Evolutionary conservation across 2,797 vertebrate species (phyloP).

Genomic region (Lacerta viridis): DNA sequence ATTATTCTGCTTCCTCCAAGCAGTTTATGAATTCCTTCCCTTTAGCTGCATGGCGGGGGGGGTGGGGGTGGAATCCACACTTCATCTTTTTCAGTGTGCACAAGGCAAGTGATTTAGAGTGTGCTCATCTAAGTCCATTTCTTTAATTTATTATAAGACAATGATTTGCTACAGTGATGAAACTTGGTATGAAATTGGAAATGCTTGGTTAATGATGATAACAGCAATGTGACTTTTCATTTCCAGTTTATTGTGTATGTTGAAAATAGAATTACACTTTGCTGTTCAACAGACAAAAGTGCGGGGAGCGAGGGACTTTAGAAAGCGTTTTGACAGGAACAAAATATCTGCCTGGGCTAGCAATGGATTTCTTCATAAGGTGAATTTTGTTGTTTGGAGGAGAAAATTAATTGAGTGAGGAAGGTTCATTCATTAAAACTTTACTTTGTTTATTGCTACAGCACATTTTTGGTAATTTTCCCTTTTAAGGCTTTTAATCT

Average conservation of each 20-base stretch:
- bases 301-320: neutral
- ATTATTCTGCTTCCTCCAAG: slow-evolving; percentile 43
- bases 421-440: slow-evolving; percentile 47
- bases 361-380: slow-evolving; percentile 43
- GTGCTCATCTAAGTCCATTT: slow-evolving; percentile 49
- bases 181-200: slow-evolving; percentile 48
- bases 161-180: slow-evolving; percentile 24
- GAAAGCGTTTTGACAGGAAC: slow-evolving; percentile 36
- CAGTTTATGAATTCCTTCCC: slow-evolving; percentile 36
- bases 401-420: slow-evolving; percentile 43
- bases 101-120: slow-evolving; percentile 22
- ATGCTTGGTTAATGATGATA: slow-evolving; percentile 59
- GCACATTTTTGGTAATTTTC: slow-evolving; percentile 61
- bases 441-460: slow-evolving; percentile 46
- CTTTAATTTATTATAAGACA: slow-evolving; percentile 54
- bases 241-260: slow-evolving; percentile 55
- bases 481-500: slow-evolving; percentile 63
- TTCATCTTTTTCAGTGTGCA: neutral
- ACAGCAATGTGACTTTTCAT: slow-evolving; percentile 41
- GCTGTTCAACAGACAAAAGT: slow-evolving; percentile 31
- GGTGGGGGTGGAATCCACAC: neutral
- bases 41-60: slow-evolving; percentile 27
- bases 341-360: neutral
- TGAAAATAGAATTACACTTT: slow-evolving; percentile 58
- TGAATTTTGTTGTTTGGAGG: slow-evolving; percentile 25